Percentiles rank a stretch among this genome's conserved stretches.
These are phyloP conservation scores for Tragelaphus eurycerus DNA, from an alignment of 2,797 vertebrate species.

Conservation along the genomic window DNA sequence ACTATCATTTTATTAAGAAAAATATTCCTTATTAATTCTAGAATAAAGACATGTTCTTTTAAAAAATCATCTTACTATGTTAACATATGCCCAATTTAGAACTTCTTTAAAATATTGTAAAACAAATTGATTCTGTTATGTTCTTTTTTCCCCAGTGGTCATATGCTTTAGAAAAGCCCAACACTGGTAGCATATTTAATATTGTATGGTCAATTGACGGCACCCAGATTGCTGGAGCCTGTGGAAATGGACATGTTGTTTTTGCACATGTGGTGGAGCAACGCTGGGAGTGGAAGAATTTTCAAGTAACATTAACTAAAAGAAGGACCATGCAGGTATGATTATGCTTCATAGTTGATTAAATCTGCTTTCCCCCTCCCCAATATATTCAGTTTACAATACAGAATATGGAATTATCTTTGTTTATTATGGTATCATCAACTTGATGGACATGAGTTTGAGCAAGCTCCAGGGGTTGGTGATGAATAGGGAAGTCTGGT, in stretches of 20 bases:
- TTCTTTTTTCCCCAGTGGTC: constrained; percentile 89
- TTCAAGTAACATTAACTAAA: constrained; percentile 92
- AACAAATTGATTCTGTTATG: not conserved
- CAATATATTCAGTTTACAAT: not conserved
- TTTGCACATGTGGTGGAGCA: constrained; percentile 97
- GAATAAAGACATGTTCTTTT: not conserved
- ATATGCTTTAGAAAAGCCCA: constrained; percentile 95
- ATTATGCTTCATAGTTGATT: not conserved
- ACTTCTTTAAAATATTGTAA: not conserved
- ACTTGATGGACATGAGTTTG: not conserved
- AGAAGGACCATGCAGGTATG: constrained; percentile 96
- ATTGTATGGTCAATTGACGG: constrained; percentile 95
- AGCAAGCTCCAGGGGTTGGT: not conserved
- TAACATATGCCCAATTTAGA: not conserved
- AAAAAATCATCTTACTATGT: not conserved
- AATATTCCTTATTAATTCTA: constrained; percentile 20
- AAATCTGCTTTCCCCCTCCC: not conserved
- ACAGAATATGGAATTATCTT: not conserved
- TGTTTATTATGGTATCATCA: not conserved
- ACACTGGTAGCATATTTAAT: constrained; percentile 94
- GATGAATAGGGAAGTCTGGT: not conserved
- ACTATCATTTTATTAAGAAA: constrained; percentile 42
- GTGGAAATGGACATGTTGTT: constrained; percentile 95
- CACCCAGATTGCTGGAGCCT: constrained; percentile 95
- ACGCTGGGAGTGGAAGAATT: constrained; percentile 96